Evolutionary conservation across 2,113 vertebrate species (phyloP), one percentile per base, ranked within the genome.

Genomic region (Rhegmatorhina hoffmannsi): DNA sequence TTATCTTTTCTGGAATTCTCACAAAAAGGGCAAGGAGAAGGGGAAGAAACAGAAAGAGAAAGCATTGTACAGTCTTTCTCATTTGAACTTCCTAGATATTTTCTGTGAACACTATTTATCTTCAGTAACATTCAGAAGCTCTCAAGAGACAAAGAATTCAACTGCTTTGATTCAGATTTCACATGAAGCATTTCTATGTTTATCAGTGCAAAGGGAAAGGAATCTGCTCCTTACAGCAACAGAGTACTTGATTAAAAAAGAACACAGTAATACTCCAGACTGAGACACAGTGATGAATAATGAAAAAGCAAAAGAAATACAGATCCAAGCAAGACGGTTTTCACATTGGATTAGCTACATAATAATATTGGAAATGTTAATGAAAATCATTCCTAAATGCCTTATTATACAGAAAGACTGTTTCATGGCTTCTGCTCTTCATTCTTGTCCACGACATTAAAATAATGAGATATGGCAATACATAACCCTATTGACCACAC

Each of bases 141-240:
- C 62, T 52, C 72, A 66, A 36, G 44, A 91, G 82, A 55, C 31
- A 87, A 75, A 89, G 38, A 56, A 63, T 60, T 56, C n/a, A 83
- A 75, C 17, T 46, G 29, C 63, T 92, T 92, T 92, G 84, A 86
- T 89, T 91, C 58, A 56, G 33, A 91, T 73, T 86, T 91, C 68
- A 84, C 86, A 88, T 49, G 52, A 89, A 94, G 21, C 19, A 25
- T 3, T 0, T 68, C 43, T 76, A 16, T 58, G 58, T 87, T 96
- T 94, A 62, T 68, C 70, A 55, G 59, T 40, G 60, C 76, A 90
- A 87, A 90, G 20, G 64, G n/a, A 14, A 63, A 67, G 28, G 53
- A 88, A 77, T 69, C 44, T 63, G 31, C 17, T 87, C 33, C 59
- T 90, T 72, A 80, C 34, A 90, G 40, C 34, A 79, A 36, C 33